Base-by-base conservation (phyloP, 2,113 vertebrate species). In the Gymnogyps californianus region DNA sequence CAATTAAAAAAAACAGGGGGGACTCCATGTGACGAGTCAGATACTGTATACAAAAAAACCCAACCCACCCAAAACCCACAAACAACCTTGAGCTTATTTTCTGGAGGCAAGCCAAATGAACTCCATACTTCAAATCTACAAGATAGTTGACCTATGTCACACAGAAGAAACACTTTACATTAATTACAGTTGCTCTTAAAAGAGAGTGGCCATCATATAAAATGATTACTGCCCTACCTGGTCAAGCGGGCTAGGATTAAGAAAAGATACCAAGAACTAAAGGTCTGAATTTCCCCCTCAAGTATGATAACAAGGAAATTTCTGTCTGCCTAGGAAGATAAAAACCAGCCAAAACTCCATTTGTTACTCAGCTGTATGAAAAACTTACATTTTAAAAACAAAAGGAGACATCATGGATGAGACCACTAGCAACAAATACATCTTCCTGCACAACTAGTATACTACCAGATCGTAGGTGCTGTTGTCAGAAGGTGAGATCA, bases 381-480 rank as follows among this genome's bases (percentile, higher is more conserved):
- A 84, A 72, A 17, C 4, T 22, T 32, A 2, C 1, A 21, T 55
- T 77, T 81, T 31, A 49, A 44, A 69, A 76, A 75, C 10, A n/a
- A 59, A 89, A 78, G 2, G 7, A 36, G 17, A 44, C 21, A 71
- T 18, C 14, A 72, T 1, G 0, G 49, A 40, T 32, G 19, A 83
- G 19, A 82, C 31, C 11, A 58, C 18, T 42, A 21, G 21, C 36
- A 70, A 86, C 11, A 69, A 65, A 54, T 10, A 2, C 3, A 16
- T 42, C 25, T 31, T 49, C 17, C 61, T n/a, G 8, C 40, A 22
- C 10, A 62, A 36, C 4, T 10, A 51, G 13, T 29, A 49, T 31
- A 55, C 22, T 36, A 67, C 13, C 24, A 65, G 38, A 61, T 18
- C 0, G 0, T 2, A 61, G 26, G 16, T 31, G 40, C 7, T 5